Conservation (phyloP, 2,888 invertebrate genomes). For the Drosophila seclusa region DNA sequence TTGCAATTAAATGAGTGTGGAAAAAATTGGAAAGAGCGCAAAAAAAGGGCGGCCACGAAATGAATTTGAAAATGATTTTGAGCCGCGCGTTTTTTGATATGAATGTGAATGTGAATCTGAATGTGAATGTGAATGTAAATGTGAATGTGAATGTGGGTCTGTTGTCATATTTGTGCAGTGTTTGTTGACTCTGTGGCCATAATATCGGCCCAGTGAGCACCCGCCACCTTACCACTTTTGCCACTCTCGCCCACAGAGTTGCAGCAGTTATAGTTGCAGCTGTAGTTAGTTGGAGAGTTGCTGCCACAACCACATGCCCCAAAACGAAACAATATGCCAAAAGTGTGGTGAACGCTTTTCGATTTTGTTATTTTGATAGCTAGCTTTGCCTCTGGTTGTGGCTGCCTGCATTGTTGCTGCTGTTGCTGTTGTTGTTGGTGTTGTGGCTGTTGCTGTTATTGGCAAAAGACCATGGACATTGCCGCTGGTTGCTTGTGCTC, state of each 20-base stretch:
- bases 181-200: slow-evolving; percentile 65
- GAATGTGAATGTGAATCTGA: neutral
- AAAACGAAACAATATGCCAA: slow-evolving; percentile 57
- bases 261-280: slow-evolving; percentile 15
- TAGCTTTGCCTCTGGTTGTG: slow-evolving; percentile 40
- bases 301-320: slow-evolving; percentile 50
- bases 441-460: slow-evolving; percentile 7
- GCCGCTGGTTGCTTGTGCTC: slow-evolving; percentile 25
- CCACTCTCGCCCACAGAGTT: neutral
- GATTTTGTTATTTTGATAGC: slow-evolving; percentile 73
- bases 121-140: slow-evolving; percentile 1
- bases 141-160: slow-evolving; percentile 1
- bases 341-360: slow-evolving; percentile 61
- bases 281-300: slow-evolving; percentile 40
- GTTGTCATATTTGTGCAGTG: slow-evolving; percentile 23
- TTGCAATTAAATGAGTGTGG: slow-evolving; percentile 57
- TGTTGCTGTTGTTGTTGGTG: slow-evolving; percentile 2
- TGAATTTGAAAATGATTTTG: slow-evolving; percentile 66
- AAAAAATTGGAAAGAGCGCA: slow-evolving; percentile 5
- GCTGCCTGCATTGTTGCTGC: slow-evolving; percentile 43
- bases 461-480: slow-evolving; percentile 2
- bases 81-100: slow-evolving; percentile 45
- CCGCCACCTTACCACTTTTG: neutral
- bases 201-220: slow-evolving; percentile 42
- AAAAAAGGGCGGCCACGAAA: slow-evolving; percentile 39